These are phyloP conservation scores for Rhabdomys pumilio DNA, from an alignment of 2,797 vertebrate species.

Conservation along the genomic window DNA sequence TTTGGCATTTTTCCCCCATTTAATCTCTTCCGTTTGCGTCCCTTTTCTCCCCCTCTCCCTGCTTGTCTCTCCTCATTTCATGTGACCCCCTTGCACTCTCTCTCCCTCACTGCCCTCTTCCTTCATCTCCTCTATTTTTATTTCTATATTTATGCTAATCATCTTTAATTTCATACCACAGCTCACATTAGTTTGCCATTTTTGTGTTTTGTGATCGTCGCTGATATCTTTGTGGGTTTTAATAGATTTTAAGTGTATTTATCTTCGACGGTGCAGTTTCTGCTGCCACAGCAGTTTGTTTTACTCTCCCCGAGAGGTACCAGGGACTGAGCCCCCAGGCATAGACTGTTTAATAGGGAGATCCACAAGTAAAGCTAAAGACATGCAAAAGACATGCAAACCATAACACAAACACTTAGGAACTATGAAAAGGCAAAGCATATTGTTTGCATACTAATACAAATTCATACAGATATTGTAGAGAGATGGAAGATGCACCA, in stretches of 20 bases:
- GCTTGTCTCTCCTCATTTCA: neutral
- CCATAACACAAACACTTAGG: neutral
- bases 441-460: too few species aligned
- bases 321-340: neutral
- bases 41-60: neutral
- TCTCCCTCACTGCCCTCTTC: neutral
- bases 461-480: neutral
- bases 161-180: neutral
- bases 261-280: neutral
- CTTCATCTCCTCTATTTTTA: neutral
- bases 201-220: neutral
- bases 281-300: neutral
- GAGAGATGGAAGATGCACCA: neutral
- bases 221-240: neutral
- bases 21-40: neutral
- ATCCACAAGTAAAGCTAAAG: neutral
- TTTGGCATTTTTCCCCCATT: neutral
- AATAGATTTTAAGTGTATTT: neutral
- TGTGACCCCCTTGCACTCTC: neutral
- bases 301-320: neutral
- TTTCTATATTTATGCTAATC: neutral
- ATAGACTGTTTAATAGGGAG: neutral
- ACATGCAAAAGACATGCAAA: too few species aligned
- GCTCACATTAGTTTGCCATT: neutral
- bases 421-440: neutral